These are phyloP conservation scores for Lymantria dispar DNA, from an alignment of 2,888 invertebrate genomes.

Conservation along the genomic window DNA sequence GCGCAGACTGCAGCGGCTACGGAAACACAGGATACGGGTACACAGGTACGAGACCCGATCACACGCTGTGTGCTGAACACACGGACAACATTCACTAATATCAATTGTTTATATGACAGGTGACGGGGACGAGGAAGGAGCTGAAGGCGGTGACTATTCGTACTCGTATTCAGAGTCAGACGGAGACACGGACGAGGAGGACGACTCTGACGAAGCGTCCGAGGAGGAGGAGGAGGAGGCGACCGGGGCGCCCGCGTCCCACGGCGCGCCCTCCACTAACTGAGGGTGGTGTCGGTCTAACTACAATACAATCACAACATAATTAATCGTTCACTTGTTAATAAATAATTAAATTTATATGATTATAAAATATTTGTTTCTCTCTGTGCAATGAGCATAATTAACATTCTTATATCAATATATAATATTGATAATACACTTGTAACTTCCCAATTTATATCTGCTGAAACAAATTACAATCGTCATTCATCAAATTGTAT, in stretches of 20 bases:
- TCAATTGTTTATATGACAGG: slow-evolving; percentile 17
- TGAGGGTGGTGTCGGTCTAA: neutral
- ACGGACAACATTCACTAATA: neutral
- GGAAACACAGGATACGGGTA: slow-evolving; percentile 56
- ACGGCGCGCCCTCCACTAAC: neutral
- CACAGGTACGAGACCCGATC: slow-evolving; percentile 23
- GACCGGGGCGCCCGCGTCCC: neutral
- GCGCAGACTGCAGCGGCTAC: slow-evolving; percentile 63
- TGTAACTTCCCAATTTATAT: no score
- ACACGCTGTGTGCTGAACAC: no score
- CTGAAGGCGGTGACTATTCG: slow-evolving; percentile 70
- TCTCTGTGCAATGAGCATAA: no score
- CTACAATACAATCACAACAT: neutral
- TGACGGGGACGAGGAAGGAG: slow-evolving; percentile 74
- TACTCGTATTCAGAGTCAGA: slow-evolving; percentile 76
- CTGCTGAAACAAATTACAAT: no score
- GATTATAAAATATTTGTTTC: no score
- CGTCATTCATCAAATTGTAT: no score
- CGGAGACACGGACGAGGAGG: slow-evolving; percentile 66
- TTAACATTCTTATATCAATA: no score
- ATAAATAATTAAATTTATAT: neutral
- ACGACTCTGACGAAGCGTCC: slow-evolving; percentile 31
- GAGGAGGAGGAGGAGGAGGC: neutral
- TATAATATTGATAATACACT: no score
- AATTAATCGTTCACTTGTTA: neutral